Base-by-base conservation (phyloP, 2,888 invertebrate genomes). In the Eurytoma adleriae region DNA sequence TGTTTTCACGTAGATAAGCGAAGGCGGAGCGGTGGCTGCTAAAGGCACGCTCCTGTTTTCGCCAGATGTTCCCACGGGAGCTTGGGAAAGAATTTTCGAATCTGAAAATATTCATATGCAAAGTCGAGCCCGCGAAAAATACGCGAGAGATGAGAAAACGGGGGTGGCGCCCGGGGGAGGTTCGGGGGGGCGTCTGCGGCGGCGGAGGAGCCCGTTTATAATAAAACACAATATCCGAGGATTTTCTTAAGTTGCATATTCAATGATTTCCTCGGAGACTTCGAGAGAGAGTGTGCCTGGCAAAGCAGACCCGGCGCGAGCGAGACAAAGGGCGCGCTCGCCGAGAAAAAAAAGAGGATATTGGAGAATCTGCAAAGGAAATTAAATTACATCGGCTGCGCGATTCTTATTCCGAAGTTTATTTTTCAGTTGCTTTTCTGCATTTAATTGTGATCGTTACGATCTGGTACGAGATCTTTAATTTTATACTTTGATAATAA, bases 221-320 rank as follows among this genome's bases (percentile, higher is more conserved):
- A 90, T 90, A 90, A 90, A 90, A 90, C 88, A 89, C 88, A 90
- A 90, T 90, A 90, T 90, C 87, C 89, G 85, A 87, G 90, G 90
- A 90, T 90, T 90, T 89, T 85, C 89, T 88, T 89, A 89, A 93
- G 94, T 93, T 94, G 94, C 94, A 94, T 94, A 94, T 93, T 93
- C 94, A 93, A 94, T 94, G 94, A 94, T 94, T 94, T 94, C 94
- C 94, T 94, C 92, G 91, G 94, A 94, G 94, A 94, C 93, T 90
- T 85, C 83, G 85, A 81, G 64, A 78, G 30, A 40, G 40, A 40
- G 40, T 40, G 40, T 40, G 40, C 40, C 30, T 40, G 40, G 40
- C 10, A 40, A 24, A 40, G 40, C 40, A 40, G 40, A 40, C 12
- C 57, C 59, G 16, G 75, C 50, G 48, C 72, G 66, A 40, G 48